These are phyloP conservation scores for Drosophila peninsularis DNA, from an alignment of 2,888 invertebrate species.

Conservation along the genomic window DNA sequence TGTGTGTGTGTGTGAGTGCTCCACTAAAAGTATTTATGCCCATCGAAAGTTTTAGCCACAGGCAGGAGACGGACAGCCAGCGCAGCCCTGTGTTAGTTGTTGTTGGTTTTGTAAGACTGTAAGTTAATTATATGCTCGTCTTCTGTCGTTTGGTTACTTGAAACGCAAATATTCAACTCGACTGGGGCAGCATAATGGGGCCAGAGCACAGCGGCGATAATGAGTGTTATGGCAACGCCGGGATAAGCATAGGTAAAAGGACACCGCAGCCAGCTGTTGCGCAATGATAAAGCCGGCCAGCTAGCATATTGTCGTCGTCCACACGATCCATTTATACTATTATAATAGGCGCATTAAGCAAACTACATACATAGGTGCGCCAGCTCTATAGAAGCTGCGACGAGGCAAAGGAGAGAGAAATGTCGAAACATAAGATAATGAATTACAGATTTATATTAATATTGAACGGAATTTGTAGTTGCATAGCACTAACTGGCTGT, in stretches of 20 bases:
- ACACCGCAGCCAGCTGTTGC: conserved; percentile 56
- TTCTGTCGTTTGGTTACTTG: conserved; percentile 56
- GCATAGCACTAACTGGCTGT: background rate
- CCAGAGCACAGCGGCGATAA: conserved; percentile 52
- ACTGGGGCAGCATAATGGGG: conserved; percentile 31
- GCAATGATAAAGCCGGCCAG: conserved; percentile 51
- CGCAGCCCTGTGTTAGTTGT: conserved; percentile 2
- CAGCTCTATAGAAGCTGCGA: conserved; percentile 5
- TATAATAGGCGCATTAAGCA: background rate
- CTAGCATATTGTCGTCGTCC: conserved; percentile 12
- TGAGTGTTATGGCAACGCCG: conserved; percentile 67
- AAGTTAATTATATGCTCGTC: conserved; percentile 65
- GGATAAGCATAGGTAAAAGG: conserved; percentile 48
- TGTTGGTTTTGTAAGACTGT: conserved; percentile 54
- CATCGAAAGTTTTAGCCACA: conserved; percentile 26
- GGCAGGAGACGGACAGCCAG: conserved; percentile 6
- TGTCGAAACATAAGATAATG: background rate
- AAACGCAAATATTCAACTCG: conserved; percentile 33
- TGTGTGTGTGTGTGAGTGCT: background rate
- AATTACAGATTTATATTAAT: background rate
- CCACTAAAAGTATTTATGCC: conserved; percentile 38
- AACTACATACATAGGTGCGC: background rate
- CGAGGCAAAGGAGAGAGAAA: background rate
- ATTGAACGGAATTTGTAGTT: background rate
- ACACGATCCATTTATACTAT: conserved; percentile 1